These are phyloP conservation scores for Netelia fuscicornis DNA, from an alignment of 2,888 invertebrate species.

Conservation along the genomic window DNA sequence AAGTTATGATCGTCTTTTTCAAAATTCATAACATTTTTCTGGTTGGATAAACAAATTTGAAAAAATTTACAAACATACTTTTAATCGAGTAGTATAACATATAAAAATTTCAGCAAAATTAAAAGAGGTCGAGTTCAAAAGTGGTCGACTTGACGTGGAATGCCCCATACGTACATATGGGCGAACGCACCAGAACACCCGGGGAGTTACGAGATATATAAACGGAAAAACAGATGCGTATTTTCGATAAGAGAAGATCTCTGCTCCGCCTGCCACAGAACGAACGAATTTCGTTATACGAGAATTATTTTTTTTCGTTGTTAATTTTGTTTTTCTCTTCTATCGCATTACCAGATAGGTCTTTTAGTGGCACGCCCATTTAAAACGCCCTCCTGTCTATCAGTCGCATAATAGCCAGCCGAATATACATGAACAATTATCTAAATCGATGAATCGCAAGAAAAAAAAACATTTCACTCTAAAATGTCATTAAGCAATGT, in stretches of 20 bases:
- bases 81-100: no score
- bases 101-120: no score
- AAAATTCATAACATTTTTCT: no score
- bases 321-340: background rate
- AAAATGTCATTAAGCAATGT: no score
- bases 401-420: background rate
- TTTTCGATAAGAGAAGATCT: slow-evolving; percentile 55
- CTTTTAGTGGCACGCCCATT: slow-evolving; percentile 29
- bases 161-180: background rate
- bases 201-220: slow-evolving; percentile 17
- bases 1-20: no score
- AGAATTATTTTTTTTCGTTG: slow-evolving; percentile 21
- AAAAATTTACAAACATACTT: no score
- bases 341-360: background rate
- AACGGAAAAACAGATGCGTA: slow-evolving; percentile 58
- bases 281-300: background rate
- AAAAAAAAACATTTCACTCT: background rate
- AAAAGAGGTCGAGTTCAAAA: no score
- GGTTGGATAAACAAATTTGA: no score
- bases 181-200: slow-evolving; percentile 3
- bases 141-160: no score
- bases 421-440: background rate
- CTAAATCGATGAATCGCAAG: background rate
- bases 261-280: slow-evolving; percentile 35
- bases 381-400: slow-evolving; percentile 22